Conservation (phyloP, 2,113 vertebrate species). For the Vidua macroura region DNA sequence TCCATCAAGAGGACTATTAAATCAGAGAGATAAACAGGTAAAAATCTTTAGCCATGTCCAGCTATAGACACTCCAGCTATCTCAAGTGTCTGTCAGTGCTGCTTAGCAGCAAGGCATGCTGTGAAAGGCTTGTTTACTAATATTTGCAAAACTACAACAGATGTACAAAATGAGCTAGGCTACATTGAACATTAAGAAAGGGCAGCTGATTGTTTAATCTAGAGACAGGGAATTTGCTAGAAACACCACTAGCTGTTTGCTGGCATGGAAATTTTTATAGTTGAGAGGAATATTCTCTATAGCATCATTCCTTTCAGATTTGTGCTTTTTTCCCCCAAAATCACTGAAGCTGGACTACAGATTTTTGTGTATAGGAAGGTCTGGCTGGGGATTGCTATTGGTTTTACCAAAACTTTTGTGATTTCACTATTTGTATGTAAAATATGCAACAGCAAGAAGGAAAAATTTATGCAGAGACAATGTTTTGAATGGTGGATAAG, state of each 20-base stretch:
- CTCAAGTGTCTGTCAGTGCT: not conserved
- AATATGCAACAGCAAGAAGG: not conserved
- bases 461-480: not conserved
- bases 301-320: not conserved
- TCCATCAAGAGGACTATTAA: not conserved
- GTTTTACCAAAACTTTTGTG: not conserved
- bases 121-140: constrained; percentile 50
- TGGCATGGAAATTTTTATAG: not conserved
- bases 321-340: not conserved
- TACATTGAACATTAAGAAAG: constrained; percentile 50
- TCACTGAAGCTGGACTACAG: not conserved
- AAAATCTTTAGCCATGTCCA: not conserved
- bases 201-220: constrained; percentile 36
- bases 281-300: not conserved
- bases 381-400: not conserved
- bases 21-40: not conserved
- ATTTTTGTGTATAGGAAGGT: not conserved
- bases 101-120: not conserved
- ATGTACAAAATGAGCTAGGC: constrained; percentile 51
- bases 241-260: constrained; percentile 4
- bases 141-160: constrained; percentile 55
- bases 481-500: not conserved
- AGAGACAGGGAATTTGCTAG: not conserved
- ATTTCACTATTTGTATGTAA: not conserved
- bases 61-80: not conserved